Evolutionary conservation across 2,888 invertebrate species (phyloP), one percentile per base, ranked within the genome.

Genomic region (Eupithecia pulchellata): DNA sequence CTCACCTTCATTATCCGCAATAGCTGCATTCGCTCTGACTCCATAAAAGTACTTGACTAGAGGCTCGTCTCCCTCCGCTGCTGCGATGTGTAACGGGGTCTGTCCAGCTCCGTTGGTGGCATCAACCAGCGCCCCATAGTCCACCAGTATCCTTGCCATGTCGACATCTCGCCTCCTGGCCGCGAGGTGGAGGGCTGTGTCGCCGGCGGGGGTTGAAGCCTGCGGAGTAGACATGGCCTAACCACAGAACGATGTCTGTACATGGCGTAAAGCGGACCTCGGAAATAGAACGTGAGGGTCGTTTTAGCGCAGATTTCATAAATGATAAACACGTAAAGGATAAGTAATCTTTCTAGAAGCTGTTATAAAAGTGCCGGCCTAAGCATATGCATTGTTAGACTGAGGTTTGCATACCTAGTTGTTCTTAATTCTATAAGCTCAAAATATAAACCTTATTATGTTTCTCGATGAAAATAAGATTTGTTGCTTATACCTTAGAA

Each of bases 11-110:
- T 98, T 98, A 91, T 99, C 99, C 69, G 97, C 96, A 80, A 99
- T 97, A 80, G 98, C 97, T 5, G 99, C 99, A 79, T 98, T 98
- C 17, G 99, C 99, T 81, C 98, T 96, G 68, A 98, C 97, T 64
- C 98, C 97, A 88, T 99, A 98, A 89, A 99, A 98, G 90, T 98
- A 98, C 89, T 99, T 99, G 60, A 99, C 97, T 75, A 99, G 94
- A 0, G 97, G 96, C 85, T 99, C 99, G 86, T 99, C 99, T 0
- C 99, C 99, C 86, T 98, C 98, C 42, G 98, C 98, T 4, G 99
- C 98, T 0, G 99, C 98, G 78, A 99, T 97, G 88, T 99, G 99
- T 64, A 99, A 92, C 0, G 99, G 96, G 0, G 99, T 99, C 90
- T 99, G 98, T 0, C 99, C 99, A 72, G 98, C 97, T 4, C 97